Evolutionary conservation across 1,140 invertebrate species (phyloP), one percentile per base, ranked within the genome.

Genomic region (Protaetia brevitarsis): DNA sequence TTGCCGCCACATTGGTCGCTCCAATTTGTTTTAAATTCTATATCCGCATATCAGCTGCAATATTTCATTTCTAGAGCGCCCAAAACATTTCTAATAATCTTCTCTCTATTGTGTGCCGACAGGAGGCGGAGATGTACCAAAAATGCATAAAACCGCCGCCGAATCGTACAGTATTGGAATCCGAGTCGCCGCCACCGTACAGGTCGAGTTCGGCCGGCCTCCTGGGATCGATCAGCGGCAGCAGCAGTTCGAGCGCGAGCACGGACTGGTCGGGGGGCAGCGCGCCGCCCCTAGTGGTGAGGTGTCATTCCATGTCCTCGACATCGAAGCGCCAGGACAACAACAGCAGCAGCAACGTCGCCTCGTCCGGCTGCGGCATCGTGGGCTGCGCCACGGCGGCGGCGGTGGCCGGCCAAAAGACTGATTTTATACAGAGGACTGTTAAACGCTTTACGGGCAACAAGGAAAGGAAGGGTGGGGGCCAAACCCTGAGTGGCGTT

Each of bases 141-240:
- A 86, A 87, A 74, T 87, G 86, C 70, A 86, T 90, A 68, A 81
- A 86, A 69, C 85, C 88, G 63, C 88, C 88, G 26, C 88, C 88
- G 16, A 90, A 90, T 72, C 83, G 86, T 72, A 89, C 87, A 31
- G 85, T 89, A 27, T 85, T 85, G 72, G 86, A 89, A 69, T 84
- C 86, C 66, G 86, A 88, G 70, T 85, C 84, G 68, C 86, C 86
- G 58, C 87, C 87, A 27, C 85, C 86, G 7, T 88, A 87, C 72
- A 79, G 86, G 67, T 86, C 85, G 56, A 82, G 80, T 75, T 86
- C 82, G 66, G 81, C 82, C 67, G 80, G 75, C 5, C 74, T 79
- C 30, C 69, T 82, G 66, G 77, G 71, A 68, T 72, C 72, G 7
- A 66, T 70, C 5, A 71, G 69, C 19, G 67, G 66, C 8, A 69